Conservation (phyloP, 2,888 invertebrate genomes). For the Melipona beecheii region DNA sequence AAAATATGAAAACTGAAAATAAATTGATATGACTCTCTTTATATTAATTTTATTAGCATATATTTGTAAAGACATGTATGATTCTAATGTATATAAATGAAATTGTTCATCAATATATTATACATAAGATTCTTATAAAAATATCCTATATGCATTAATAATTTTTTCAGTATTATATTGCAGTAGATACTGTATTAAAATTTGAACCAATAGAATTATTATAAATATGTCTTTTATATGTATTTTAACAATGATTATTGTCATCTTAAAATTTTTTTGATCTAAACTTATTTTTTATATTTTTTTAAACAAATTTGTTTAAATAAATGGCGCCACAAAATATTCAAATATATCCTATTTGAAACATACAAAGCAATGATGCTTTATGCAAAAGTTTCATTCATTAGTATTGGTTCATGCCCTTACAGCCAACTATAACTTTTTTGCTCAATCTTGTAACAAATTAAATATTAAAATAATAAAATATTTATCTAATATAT, state of each 20-base stretch:
- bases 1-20: constrained; percentile 45
- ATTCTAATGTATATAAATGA: constrained; percentile 48
- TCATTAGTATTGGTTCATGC: constrained; percentile 30
- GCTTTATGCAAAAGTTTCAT: constrained; percentile 22
- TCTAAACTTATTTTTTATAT: constrained; percentile 14
- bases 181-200: constrained; percentile 28
- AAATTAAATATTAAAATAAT: constrained; percentile 59
- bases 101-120: constrained; percentile 45
- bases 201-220: constrained; percentile 18
- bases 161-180: constrained; percentile 53
- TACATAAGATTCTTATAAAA: constrained; percentile 27
- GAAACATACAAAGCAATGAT: constrained; percentile 9
- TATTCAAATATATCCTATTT: constrained; percentile 4
- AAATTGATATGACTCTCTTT: constrained; percentile 46
- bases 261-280: constrained; percentile 25
- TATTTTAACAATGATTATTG: constrained; percentile 39
- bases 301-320: constrained; percentile 21
- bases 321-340: constrained; percentile 11
- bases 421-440: constrained; percentile 62
- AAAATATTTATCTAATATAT: constrained; percentile 49
- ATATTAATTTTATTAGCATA: constrained; percentile 36
- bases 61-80: constrained; percentile 43
- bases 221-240: constrained; percentile 51
- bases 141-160: constrained; percentile 19
- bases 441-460: constrained; percentile 77